Percentiles rank a stretch among this genome's conserved stretches.
Conservation (phyloP, 2,888 invertebrate species). For the Drosophila limbata region DNA sequence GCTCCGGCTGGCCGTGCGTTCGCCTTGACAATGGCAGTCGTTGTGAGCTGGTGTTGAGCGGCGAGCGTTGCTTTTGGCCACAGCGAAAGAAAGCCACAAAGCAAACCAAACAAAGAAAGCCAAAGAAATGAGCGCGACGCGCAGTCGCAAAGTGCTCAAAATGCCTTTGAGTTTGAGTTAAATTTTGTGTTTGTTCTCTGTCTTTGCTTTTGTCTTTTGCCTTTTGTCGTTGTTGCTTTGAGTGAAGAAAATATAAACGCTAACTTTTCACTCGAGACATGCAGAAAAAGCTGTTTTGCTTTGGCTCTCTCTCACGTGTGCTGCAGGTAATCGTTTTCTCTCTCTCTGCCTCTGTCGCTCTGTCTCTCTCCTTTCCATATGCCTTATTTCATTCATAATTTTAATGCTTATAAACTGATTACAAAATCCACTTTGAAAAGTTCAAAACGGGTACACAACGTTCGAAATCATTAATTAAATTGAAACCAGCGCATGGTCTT, state of each 20-base stretch:
- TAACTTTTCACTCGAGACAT: conserved; percentile 42
- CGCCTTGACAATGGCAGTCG: conserved; percentile 84
- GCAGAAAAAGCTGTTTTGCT: conserved; percentile 36
- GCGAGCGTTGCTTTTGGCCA: conserved; percentile 62
- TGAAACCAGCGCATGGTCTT: conserved; percentile 67
- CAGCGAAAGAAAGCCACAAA: conserved; percentile 73
- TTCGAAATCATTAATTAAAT: conserved; percentile 76
- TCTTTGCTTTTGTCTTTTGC: conserved; percentile 27
- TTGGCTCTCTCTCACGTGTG: conserved; percentile 16
- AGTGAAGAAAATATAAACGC: conserved; percentile 25
- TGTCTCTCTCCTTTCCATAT: conserved; percentile 39
- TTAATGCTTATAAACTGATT: conserved; percentile 53
- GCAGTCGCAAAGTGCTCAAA: conserved; percentile 66
- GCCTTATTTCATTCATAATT: conserved; percentile 74
- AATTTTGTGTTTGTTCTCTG: conserved; percentile 46
- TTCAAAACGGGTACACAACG: conserved; percentile 71
- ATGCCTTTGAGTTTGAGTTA: conserved; percentile 46
- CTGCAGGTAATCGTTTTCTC: conserved; percentile 5
- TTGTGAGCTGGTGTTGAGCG: conserved; percentile 72
- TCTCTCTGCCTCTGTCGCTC: conserved; percentile 20
- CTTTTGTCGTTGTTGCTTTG: conserved; percentile 30
- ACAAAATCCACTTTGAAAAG: conserved; percentile 70
- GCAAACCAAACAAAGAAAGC: conserved; percentile 77
- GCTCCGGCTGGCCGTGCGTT: conserved; percentile 78
- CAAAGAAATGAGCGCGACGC: conserved; percentile 65